Percentiles rank a stretch among this genome's conserved stretches.
These are phyloP conservation scores for Actinia tenebrosa DNA, from an alignment of 64 coral and sea anemone genomes.

Conservation along the genomic window DNA sequence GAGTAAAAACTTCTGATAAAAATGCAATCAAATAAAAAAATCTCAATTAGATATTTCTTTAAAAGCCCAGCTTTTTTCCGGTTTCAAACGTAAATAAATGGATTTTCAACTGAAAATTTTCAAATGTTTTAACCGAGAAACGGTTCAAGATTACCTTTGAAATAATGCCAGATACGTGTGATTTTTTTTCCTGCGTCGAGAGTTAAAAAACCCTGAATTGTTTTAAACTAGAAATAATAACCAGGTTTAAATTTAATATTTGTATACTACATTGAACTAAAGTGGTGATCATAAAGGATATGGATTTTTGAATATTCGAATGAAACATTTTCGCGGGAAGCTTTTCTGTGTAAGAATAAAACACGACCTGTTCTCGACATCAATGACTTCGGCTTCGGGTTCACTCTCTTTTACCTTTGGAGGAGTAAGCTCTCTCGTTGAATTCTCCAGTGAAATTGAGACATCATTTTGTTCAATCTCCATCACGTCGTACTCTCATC, in stretches of 20 bases:
- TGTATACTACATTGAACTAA: background rate
- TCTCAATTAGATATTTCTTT: background rate
- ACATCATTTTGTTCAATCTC: background rate
- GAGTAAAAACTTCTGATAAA: background rate
- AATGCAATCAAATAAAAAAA: background rate
- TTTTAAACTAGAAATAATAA: background rate
- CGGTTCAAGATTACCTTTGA: no score
- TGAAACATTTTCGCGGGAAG: conserved; percentile 54
- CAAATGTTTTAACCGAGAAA: background rate
- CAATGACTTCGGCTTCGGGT: conserved; percentile 9
- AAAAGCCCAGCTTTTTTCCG: background rate
- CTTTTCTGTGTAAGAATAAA: conserved; percentile 60
- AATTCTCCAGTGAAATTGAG: background rate
- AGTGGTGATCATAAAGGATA: conserved; percentile 63
- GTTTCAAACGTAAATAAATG: background rate
- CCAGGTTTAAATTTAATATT: background rate
- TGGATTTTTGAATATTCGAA: conserved; percentile 75
- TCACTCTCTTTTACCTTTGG: background rate
- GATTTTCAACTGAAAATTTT: background rate
- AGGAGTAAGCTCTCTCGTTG: background rate
- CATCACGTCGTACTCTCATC: background rate
- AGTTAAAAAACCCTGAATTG: background rate
- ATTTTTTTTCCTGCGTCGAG: background rate
- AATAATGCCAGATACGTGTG: no score
- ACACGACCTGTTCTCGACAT: conserved; percentile 68